Evolutionary conservation across 2,888 invertebrate genomes (phyloP).

Genomic region (Fissipunctia ypsillon): DNA sequence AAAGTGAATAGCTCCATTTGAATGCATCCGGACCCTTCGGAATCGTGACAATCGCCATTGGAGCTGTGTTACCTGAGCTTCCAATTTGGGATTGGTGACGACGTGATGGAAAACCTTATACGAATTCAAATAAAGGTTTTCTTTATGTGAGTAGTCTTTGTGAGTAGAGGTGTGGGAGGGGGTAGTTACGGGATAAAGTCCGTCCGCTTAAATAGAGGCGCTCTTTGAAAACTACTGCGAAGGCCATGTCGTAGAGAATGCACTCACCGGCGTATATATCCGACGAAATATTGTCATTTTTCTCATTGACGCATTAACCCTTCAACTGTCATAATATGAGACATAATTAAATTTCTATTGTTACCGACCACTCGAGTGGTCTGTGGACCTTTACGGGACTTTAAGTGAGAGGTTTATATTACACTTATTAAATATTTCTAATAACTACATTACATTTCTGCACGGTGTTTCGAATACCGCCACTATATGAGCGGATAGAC

Average conservation of each 20-base stretch:
- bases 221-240: not conserved
- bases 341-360: too few species aligned
- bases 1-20: conserved; percentile 82
- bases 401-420: not conserved
- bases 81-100: conserved; percentile 63
- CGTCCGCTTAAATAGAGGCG: not conserved
- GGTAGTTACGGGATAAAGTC: conserved; percentile 8
- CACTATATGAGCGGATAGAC: conserved; percentile 32
- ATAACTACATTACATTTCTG: not conserved
- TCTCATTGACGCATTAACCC: too few species aligned
- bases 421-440: not conserved
- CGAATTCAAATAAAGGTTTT: conserved; percentile 53
- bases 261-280: too few species aligned
- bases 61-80: conserved; percentile 68
- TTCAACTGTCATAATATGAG: too few species aligned
- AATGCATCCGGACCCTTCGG: conserved; percentile 84
- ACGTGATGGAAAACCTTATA: conserved; percentile 63
- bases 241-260: not conserved
- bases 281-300: not conserved
- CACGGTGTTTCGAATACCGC: not conserved
- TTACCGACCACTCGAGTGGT: too few species aligned
- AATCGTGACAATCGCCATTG: conserved; percentile 74
- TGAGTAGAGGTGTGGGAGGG: not conserved
- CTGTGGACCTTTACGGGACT: too few species aligned
- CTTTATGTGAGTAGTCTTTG: conserved; percentile 38